Base-by-base conservation (phyloP, 2,888 invertebrate species). In the Chymomyza amoena region DNA sequence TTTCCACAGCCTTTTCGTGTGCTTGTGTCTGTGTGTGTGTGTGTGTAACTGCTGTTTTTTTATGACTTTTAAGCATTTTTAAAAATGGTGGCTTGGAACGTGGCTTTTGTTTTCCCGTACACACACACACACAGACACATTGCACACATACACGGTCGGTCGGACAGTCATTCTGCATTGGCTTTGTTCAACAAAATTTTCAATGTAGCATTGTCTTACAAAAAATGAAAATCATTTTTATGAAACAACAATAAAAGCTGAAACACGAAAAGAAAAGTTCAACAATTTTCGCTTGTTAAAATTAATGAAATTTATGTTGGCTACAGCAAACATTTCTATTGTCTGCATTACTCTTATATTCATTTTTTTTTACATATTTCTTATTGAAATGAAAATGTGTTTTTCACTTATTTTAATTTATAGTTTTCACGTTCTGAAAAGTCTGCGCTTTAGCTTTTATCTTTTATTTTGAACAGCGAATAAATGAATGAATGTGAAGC, bases 291-390 rank as follows among this genome's bases (percentile, higher is more conserved):
- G 72, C 61, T 56, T 51, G 61, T 61, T 62, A 65, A 78, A 87
- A 76, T 82, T 85, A 83, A 83, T 83, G 72, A 80, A 87, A 87
- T 84, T 87, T 84, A 72, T 72, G 68, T 72, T 76, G 54, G 61
- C 36, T 71, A 68, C 71, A 72, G 69, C 61, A 81, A 74, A 68
- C 60, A 76, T 65, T 75, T 62, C 45, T 54, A 80, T 84, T 81
- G 82, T 76, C 73, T 54, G 54, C 39, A 13, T 15, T 4, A 13
- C 54, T 67, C 64, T 50, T 16, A 66, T 61, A 36, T 61, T 16
- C 39, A 1, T 76, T 67, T 64, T 50, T 62, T 15, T 52, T 50
- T 16, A 32, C 28, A 13, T 32, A 10, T 76, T 65, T 64, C 32
- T 62, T 50, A 52, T 45, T 45, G 57, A n/a, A 67, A 73, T 64